phyloP scores from a whole-genome alignment of 1,140 invertebrate species.

The Stegodyphus dumicola region DNA sequence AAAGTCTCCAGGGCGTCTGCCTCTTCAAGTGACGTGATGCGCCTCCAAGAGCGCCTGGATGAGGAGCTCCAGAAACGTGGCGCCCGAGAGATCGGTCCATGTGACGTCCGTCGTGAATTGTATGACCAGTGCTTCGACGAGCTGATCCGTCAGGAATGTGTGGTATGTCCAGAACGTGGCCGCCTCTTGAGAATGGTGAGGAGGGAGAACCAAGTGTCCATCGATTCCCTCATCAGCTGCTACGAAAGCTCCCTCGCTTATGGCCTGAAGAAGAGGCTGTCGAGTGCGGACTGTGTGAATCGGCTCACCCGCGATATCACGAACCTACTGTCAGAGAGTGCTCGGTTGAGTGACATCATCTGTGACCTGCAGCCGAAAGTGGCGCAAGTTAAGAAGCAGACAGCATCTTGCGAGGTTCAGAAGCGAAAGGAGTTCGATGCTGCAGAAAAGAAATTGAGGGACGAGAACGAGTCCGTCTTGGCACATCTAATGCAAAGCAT shows the following conservation, averaged over 20 bases:
- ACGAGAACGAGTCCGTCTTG: constrained; percentile 5
- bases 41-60: constrained; percentile 94
- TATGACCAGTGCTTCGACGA: constrained; percentile 98
- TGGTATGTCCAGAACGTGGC: constrained; percentile 96
- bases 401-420: neutral
- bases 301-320: neutral
- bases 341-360: neutral
- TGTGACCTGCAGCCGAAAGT: neutral
- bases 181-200: constrained; percentile 88
- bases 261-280: constrained; percentile 89
- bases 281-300: constrained; percentile 70
- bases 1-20: constrained; percentile 94
- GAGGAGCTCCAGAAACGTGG: constrained; percentile 89
- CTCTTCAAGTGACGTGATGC: constrained; percentile 92
- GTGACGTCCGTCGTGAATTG: constrained; percentile 90
- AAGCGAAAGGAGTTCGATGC: neutral
- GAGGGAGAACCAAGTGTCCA: constrained; percentile 95
- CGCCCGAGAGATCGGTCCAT: constrained; percentile 96
- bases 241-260: constrained; percentile 98
- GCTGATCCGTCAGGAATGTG: constrained; percentile 92
- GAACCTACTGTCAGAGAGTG: neutral
- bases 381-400: neutral
- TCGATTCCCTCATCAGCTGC: constrained; percentile 91
- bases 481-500: neutral
- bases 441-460: neutral